A percentile compares a stretch with the other conserved stretches of the same genome.
These are phyloP conservation scores for Conus ventricosus DNA, from an alignment of 1,140 invertebrate species.

Conservation along the genomic window DNA sequence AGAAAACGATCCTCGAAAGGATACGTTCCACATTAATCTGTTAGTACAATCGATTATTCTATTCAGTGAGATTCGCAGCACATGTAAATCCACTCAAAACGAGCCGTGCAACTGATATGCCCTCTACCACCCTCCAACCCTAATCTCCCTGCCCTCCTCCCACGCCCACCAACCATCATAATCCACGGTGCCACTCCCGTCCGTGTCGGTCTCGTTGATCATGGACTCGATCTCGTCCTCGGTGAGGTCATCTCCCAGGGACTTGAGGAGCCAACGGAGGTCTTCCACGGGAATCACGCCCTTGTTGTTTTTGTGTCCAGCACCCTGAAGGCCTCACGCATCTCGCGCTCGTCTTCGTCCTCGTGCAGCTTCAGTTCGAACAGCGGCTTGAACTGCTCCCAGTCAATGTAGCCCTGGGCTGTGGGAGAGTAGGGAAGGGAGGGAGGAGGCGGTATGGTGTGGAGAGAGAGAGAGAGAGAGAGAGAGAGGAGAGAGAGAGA, in stretches of 20 bases:
- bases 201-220: slow-evolving; percentile 75
- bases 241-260: slow-evolving; percentile 73
- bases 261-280: slow-evolving; percentile 71
- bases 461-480: too few species aligned
- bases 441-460: too few species aligned
- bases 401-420: slow-evolving; percentile 66
- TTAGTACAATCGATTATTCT: too few species aligned
- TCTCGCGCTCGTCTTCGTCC: slow-evolving; percentile 74
- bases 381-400: slow-evolving; percentile 71
- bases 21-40: too few species aligned
- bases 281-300: slow-evolving; percentile 73
- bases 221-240: slow-evolving; percentile 76
- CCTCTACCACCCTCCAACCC: not conserved
- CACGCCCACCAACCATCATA: slow-evolving; percentile 70
- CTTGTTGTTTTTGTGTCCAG: slow-evolving; percentile 74
- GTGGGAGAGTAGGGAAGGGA: not conserved
- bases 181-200: slow-evolving; percentile 75
- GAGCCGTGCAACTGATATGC: too few species aligned
- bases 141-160: not conserved
- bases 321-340: slow-evolving; percentile 75
- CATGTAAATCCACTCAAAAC: too few species aligned
- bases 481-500: too few species aligned
- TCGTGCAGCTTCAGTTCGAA: slow-evolving; percentile 72
- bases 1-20: too few species aligned
- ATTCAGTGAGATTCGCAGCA: too few species aligned